A percentile compares a stretch with the other conserved stretches of the same genome.
Conservation (phyloP, 2,113 vertebrate species). For the Hyla sarda region DNA sequence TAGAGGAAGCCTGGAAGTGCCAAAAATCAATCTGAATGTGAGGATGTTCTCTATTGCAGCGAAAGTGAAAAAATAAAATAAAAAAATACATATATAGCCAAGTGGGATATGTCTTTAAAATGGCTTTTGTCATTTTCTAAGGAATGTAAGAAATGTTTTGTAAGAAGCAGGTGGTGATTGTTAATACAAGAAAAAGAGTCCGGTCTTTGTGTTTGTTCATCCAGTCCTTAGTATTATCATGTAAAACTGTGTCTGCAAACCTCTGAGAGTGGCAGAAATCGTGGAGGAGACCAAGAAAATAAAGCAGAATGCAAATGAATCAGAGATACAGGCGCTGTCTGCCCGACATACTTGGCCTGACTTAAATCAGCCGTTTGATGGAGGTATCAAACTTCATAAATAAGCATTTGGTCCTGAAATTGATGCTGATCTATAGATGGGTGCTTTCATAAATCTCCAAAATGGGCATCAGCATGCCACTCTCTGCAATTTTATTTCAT, state of each 20-base stretch:
- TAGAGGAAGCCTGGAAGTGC: conserved; percentile 21
- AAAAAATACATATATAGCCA: conserved; percentile 35
- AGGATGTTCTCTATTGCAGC: conserved; percentile 46
- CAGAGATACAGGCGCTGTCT: conserved; percentile 27
- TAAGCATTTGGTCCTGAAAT: conserved; percentile 47
- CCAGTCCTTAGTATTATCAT: conserved; percentile 50
- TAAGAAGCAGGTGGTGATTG: conserved; percentile 55
- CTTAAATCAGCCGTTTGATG: conserved; percentile 52
- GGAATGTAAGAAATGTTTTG: conserved; percentile 53
- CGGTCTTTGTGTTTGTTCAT: conserved; percentile 54
- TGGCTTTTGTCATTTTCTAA: conserved; percentile 50
- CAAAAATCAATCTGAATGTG: conserved; percentile 55
- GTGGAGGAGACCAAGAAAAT: conserved; percentile 46
- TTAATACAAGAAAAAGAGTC: conserved; percentile 52
- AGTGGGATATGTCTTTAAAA: conserved; percentile 54
- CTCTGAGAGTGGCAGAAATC: conserved; percentile 31
- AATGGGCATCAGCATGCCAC: conserved; percentile 45
- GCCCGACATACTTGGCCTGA: conserved; percentile 18
- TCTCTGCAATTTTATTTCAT: conserved; percentile 48
- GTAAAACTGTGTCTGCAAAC: conserved; percentile 47
- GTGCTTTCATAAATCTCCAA: conserved; percentile 49
- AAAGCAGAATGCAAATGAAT: conserved; percentile 55
- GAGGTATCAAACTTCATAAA: conserved; percentile 52
- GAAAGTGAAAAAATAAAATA: conserved; percentile 52
- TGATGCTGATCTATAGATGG: conserved; percentile 52